Base-by-base conservation (phyloP, 2,113 vertebrate genomes). In the Chamaetylas fuelleborni region DNA sequence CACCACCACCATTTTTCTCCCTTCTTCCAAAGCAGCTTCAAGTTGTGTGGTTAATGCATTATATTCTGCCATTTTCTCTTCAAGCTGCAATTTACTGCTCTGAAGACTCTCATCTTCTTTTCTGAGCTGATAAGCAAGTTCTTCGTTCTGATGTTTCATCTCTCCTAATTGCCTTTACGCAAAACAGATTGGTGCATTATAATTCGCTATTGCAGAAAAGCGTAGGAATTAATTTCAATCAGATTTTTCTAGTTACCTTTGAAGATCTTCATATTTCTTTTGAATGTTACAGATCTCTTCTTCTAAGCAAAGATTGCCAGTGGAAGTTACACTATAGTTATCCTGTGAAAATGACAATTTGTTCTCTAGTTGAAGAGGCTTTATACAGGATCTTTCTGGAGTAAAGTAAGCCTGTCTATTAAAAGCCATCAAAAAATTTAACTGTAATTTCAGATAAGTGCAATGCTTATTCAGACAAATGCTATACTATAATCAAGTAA, bases 1-100 rank as follows among this genome's bases (percentile, higher is more conserved):
- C 40, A 62, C 29, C 51, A 62, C 53, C 97, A 99, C 99, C 98
- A 98, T 98, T 86, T 97, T 98, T 86, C 81, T 98, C 54, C 99
- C 98, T 71, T 98, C 98, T 36, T 98, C 97, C 81, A 99, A 62
- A 62, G 98, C 98, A 13, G 90, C 97, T 95, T 99, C 98, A 76
- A 99, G 97, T 95, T 99, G 98, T 85, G 97, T 96, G 81, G 86
- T 92, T 89, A 99, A 95, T 38, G 97, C 94, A 91, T 97, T 96
- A 40, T 93, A 98, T 65, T 98, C 98, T 13, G 94, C 92, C 14
- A 97, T 98, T 93, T 98, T 98, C 74, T 98, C 97, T 65, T 98
- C 97, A 92, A 99, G 98, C 81, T 98, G 97, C 53, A 93, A 67
- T 94, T 98, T 96, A 60, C 97, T 98, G 79, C 96, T 96, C 94